Evolutionary conservation across 2,797 vertebrate species (phyloP).

Genomic region (Danio kyathit): DNA sequence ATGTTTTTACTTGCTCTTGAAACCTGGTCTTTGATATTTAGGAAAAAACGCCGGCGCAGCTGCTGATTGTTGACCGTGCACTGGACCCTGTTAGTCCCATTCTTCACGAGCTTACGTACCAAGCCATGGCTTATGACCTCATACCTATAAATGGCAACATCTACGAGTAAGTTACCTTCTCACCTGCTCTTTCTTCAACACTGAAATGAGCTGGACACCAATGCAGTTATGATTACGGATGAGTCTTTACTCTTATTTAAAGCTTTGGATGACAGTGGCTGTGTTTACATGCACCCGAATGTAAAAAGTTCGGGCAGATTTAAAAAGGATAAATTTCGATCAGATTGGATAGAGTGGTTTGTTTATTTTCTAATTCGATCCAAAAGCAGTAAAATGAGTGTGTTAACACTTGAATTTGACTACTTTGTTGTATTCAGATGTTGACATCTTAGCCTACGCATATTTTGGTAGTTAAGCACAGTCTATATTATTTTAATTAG

Average conservation of each 20-base stretch:
- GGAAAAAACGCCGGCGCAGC: conserved; percentile 94
- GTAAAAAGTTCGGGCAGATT: too few relatives aligned
- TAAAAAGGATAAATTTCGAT: too few relatives aligned
- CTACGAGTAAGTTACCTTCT: conserved; percentile 82
- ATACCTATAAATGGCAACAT: conserved; percentile 88
- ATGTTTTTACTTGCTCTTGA: not conserved
- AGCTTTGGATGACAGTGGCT: too few relatives aligned
- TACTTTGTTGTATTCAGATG: too few relatives aligned
- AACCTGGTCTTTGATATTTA: conserved; percentile 59
- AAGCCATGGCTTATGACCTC: conserved; percentile 97
- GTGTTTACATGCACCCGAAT: too few relatives aligned
- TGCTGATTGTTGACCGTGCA: conserved; percentile 93
- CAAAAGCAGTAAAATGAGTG: too few relatives aligned
- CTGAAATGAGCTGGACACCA: not conserved
- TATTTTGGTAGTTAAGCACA: too few relatives aligned
- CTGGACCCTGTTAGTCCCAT: conserved; percentile 96
- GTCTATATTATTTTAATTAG: too few relatives aligned
- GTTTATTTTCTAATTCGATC: too few relatives aligned
- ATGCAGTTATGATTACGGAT: not conserved
- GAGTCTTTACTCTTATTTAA: not conserved
- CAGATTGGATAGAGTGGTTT: too few relatives aligned
- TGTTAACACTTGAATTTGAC: too few relatives aligned
- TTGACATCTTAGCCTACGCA: too few relatives aligned
- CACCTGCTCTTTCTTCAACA: not conserved
- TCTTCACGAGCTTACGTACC: conserved; percentile 97